Evolutionary conservation across 2,113 vertebrate species (phyloP).

Genomic region (Embiotoca jacksoni): DNA sequence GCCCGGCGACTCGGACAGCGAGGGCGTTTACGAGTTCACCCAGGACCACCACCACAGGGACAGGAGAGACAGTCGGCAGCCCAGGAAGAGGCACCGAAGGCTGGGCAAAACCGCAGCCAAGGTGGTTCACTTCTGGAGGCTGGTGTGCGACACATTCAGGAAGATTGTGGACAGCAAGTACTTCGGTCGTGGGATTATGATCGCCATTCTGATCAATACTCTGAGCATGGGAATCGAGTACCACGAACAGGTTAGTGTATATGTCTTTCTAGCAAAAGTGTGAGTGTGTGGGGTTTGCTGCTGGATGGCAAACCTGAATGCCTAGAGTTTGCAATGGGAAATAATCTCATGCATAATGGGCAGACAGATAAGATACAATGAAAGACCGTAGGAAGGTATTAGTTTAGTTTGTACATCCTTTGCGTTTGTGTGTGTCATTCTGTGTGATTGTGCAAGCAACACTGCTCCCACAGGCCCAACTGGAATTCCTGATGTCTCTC

Average conservation of each 20-base stretch:
- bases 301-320: neutral
- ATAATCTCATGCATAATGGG: neutral
- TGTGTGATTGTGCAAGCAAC: constrained; percentile 51
- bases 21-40: constrained; percentile 93
- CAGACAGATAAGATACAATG: neutral
- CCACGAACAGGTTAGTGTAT: constrained; percentile 92
- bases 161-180: constrained; percentile 99
- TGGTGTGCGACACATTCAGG: constrained; percentile 93
- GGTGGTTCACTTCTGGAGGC: constrained; percentile 90
- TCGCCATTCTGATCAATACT: constrained; percentile 97
- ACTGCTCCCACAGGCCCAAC: constrained; percentile 49
- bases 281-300: neutral
- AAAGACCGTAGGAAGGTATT: neutral
- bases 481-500: constrained; percentile 69
- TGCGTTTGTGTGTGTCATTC: constrained; percentile 31
- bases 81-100: constrained; percentile 73
- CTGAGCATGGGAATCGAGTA: constrained; percentile 99
- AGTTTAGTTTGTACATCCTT: constrained; percentile 8
- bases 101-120: constrained; percentile 77
- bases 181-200: constrained; percentile 98
- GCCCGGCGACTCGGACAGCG: constrained; percentile 90
- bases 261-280: too few species aligned
- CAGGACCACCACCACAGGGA: constrained; percentile 91
- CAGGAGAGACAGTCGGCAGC: constrained; percentile 84
- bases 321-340: neutral